Conservation (phyloP, 2,888 invertebrate species). For the Priapulus caudatus region DNA sequence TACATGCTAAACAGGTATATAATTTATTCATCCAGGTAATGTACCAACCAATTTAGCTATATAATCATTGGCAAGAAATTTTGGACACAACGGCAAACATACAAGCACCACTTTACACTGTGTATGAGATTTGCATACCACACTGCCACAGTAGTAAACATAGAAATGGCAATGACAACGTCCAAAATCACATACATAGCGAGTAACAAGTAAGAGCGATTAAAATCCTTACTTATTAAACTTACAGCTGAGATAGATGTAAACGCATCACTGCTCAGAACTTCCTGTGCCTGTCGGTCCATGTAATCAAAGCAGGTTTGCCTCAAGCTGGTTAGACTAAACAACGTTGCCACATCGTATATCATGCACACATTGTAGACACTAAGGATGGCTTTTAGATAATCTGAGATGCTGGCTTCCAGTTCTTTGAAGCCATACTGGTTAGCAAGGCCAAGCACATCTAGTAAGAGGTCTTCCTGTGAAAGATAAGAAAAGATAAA, state of each 20-base stretch:
- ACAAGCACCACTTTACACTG: no score
- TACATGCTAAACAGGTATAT: no score
- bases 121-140: no score
- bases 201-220: no score
- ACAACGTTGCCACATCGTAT: conserved; percentile 73
- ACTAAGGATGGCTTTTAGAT: conserved; percentile 72
- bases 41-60: no score
- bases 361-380: conserved; percentile 86
- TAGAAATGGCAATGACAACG: no score
- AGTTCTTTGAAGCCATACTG: conserved; percentile 87
- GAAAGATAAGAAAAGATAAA: conserved; percentile 4
- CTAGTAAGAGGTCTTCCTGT: conserved; percentile 43
- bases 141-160: no score
- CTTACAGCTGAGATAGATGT: conserved; percentile 66
- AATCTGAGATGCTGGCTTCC: conserved; percentile 82
- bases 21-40: no score
- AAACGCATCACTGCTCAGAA: conserved; percentile 72
- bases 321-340: conserved; percentile 47
- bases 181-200: no score
- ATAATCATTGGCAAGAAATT: no score
- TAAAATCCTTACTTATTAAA: no score
- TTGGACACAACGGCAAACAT: no score
- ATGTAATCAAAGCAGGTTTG: conserved; percentile 77
- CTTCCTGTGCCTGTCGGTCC: conserved; percentile 73
- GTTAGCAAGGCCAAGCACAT: conserved; percentile 72